Evolutionary conservation across 2,888 invertebrate genomes (phyloP), one percentile per base, ranked within the genome.

Genomic region (Cabera pusaria): DNA sequence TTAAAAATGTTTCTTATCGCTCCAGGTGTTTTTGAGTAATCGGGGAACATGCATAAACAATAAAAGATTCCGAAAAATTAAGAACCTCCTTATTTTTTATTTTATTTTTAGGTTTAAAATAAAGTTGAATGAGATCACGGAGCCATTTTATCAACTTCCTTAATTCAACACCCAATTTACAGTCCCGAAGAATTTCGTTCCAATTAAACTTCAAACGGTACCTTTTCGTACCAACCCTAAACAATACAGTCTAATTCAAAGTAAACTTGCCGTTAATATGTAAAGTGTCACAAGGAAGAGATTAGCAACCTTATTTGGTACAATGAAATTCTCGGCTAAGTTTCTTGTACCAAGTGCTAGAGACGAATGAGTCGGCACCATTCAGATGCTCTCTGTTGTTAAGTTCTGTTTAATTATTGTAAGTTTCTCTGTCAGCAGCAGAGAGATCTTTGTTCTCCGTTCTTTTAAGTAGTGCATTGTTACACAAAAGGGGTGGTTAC

Each of bases 301-400:
- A 77, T 78, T 73, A 78, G 63, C 66, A 48, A 59, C 60, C 57
- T 62, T 67, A 63, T 67, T 70, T 64, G 59, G 56, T 54, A 67
- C 65, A 70, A 70, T 64, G 59, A 64, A 65, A 71, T 64, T 59
- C 56, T 37, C 49, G 35, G 33, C 44, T 42, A 49, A 67, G 57
- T 65, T 67, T 57, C 45, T 41, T 50, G 50, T 41, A 40, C 24
- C 34, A 51, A 47, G 39, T 50, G 36, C 32, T 39, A 34, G 22
- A 52, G 56, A 62, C 43, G 49, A 59, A 60, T 56, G 52, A 50
- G 37, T 25, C 24, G 18, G 31, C 44, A 41, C 51, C 46, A 51
- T 54, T 56, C 55, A 38, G 29, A 35, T 44, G 14, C 14, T 49
- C 20, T 26, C 36, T 46, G 49, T 49, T 51, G 39, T 24, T 44